Percentiles rank a stretch among this genome's conserved stretches.
phyloP scores from a whole-genome alignment of 2,113 vertebrate species.

The Tachycineta bicolor region DNA sequence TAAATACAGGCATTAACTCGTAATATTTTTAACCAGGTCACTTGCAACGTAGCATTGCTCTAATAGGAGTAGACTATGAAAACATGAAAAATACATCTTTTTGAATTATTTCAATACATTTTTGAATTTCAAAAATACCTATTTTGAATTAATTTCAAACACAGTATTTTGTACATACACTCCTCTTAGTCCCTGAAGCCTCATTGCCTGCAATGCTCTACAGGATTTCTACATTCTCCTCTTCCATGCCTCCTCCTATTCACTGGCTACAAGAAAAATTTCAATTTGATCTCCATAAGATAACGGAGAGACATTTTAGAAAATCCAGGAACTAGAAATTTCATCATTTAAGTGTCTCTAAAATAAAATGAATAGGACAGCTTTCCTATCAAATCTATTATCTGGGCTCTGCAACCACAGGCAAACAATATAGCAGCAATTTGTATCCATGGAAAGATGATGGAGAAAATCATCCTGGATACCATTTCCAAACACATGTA shows the following conservation, averaged over 20 bases:
- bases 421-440: not conserved
- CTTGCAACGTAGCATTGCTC: not conserved
- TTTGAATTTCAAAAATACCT: not conserved
- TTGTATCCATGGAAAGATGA: not conserved
- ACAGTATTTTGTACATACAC: not conserved
- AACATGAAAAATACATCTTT: not conserved
- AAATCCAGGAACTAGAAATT: not conserved
- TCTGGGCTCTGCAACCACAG: not conserved
- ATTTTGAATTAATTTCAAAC: not conserved
- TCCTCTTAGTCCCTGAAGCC: not conserved
- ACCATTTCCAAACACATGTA: not conserved
- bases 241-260: not conserved
- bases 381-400: not conserved
- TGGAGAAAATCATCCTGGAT: not conserved
- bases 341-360: not conserved
- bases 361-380: not conserved
- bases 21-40: not conserved
- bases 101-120: not conserved
- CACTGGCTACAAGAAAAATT: not conserved
- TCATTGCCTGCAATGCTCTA: not conserved
- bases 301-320: not conserved
- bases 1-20: not conserved
- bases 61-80: not conserved
- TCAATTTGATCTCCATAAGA: not conserved
- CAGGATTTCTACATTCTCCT: not conserved